phyloP scores from a whole-genome alignment of 2,797 vertebrate genomes.

The Spinus pinus region DNA sequence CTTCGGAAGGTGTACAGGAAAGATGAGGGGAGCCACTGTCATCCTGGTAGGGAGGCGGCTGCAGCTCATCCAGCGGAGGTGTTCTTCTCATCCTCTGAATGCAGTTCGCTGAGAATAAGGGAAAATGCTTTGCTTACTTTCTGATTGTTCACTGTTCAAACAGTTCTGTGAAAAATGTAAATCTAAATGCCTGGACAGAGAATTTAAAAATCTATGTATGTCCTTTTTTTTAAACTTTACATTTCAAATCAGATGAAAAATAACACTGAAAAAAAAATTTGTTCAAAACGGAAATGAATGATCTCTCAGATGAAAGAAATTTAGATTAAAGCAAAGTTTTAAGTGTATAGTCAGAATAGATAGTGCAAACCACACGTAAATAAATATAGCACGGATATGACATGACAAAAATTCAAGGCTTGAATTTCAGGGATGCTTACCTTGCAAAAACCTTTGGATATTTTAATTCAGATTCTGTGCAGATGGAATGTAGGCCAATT shows the following conservation, averaged over 20 bases:
- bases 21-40: conserved; percentile 93
- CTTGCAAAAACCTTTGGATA: conserved; percentile 9
- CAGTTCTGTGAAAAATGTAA: neutral
- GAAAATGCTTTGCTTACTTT: conserved; percentile 64
- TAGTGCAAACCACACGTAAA: neutral
- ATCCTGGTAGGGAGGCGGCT: conserved; percentile 95
- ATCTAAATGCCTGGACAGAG: neutral
- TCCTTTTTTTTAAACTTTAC: neutral
- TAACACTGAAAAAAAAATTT: neutral
- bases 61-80: conserved; percentile 92
- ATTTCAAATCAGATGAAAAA: neutral
- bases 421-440: conserved; percentile 6
- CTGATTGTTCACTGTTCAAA: neutral
- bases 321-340: neutral
- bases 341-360: neutral
- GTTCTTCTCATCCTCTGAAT: conserved; percentile 97
- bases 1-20: conserved; percentile 91
- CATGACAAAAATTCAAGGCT: neutral
- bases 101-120: conserved; percentile 84
- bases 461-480: neutral
- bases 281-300: neutral
- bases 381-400: neutral
- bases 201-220: neutral
- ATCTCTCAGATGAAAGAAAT: neutral
- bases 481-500: neutral